Evolutionary conservation across 2,797 vertebrate genomes (phyloP).

Genomic region (Cyclura pinguis): DNA sequence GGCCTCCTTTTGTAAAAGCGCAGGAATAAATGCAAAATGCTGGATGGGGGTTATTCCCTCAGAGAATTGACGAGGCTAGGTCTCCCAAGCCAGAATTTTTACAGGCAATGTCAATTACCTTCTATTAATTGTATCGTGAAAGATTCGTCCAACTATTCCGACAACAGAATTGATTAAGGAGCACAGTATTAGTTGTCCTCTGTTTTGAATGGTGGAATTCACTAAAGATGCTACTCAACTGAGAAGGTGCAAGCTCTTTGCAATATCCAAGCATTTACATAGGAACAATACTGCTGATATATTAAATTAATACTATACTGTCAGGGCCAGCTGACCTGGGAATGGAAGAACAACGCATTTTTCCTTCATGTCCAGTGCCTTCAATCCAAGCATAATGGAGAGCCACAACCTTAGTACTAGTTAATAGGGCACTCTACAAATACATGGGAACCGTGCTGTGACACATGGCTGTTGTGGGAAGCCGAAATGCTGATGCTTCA

Average conservation of each 20-base stretch:
- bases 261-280: conserved; percentile 63
- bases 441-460: conserved; percentile 11
- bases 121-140: conserved; percentile 61
- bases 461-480: background rate
- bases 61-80: conserved; percentile 72
- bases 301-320: conserved; percentile 58
- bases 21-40: conserved; percentile 71
- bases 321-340: conserved; percentile 60
- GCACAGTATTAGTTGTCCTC: conserved; percentile 29
- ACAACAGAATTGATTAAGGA: conserved; percentile 69
- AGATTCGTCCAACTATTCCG: conserved; percentile 65
- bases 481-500: conserved; percentile 40
- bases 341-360: conserved; percentile 61
- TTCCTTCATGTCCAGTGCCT: conserved; percentile 74
- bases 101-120: conserved; percentile 62
- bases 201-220: conserved; percentile 71
- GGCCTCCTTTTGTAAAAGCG: conserved; percentile 73
- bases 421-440: conserved; percentile 72
- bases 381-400: conserved; percentile 72
- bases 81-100: conserved; percentile 61
- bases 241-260: conserved; percentile 60
- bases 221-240: conserved; percentile 62
- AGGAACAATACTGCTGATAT: conserved; percentile 57
- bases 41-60: conserved; percentile 57
- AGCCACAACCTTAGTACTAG: conserved; percentile 75